Base-by-base conservation (phyloP, 2,113 vertebrate species). In the Pluvianellus socialis region DNA sequence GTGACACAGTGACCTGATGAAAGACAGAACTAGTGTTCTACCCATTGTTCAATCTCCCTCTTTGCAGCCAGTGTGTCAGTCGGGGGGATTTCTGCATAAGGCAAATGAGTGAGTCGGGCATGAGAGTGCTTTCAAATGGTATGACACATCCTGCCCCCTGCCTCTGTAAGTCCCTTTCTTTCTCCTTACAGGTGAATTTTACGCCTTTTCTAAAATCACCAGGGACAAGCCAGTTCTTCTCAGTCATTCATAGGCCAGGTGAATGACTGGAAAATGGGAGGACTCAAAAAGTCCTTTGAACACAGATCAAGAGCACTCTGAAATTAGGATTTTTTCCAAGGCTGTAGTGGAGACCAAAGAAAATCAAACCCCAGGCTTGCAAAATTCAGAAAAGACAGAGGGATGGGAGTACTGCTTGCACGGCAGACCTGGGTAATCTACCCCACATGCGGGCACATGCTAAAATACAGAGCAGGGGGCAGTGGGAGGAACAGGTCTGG, bases 1-100 rank as follows among this genome's bases (percentile, higher is more conserved):
- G 17, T 74, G 33, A 12, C 0, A 0, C 35, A 24, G 14, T 11
- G 59, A 63, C n/a, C 85, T 58, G 35, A n/a, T 33, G 23, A 44
- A 68, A 56, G 56, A n/a, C 49, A 80, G 72, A 38, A 38, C 38
- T 38, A 38, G 38, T 38, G 38, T 38, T 38, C 38, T 38, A 38
- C 42, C 33, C 1, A 4, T 7, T 30, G 53, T 38, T 68, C 79
- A 38, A 6, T 32, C 35, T 15, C 33, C 12, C 40, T 62, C 30
- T 32, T 65, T 77, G 56, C 67, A 79, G 38, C 40, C 6, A 8
- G 19, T 1, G 5, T 44, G 79, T 56, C 74, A 38, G 42, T 21
- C 40, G 47, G 52, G 38, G 21, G 33, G 42, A 7, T 65, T 87
- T 72, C 44, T 75, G 40, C 71, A 56, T 22, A 33, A 76, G 17